Base-by-base conservation (phyloP, 2,797 vertebrate species). In the Brachyalestes nurse region DNA sequence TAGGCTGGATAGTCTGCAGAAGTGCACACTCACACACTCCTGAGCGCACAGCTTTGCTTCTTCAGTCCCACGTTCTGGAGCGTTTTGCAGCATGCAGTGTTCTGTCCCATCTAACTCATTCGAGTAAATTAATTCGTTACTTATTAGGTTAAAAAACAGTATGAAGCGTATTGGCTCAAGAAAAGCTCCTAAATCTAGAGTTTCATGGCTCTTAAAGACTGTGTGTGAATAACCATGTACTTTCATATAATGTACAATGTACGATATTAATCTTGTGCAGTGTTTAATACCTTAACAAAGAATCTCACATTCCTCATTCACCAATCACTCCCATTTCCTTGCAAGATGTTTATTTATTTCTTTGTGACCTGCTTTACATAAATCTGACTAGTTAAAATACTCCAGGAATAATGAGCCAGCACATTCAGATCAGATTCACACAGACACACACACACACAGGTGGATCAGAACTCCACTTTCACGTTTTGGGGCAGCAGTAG, bases 391-490 rank as follows among this genome's bases (percentile, higher is more conserved):
- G 65, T 10, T 69, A 23, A 72, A 58, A 21, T 60, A 38, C 34
- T 73, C 45, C 38, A 38, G 47, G 64, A 77, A 34, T 71, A 62
- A 62, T 73, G 61, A 69, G 61, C 70, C 25, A 58, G 55, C 62
- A 21, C 42, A 47, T 77, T 65, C 42, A 74, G 19, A 76, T 28
- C 28, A 28, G 28, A 28, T 28, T 28, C 49, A 79, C 61, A 40
- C 28, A 55, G 45, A 80, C 66, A 57, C 79, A 76, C 65, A 57
- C 76, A 73, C 62, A 84, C 66, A 80, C 57, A 6, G 53, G 51
- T 66, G 75, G 60, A 75, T 77, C 77, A 61, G 74, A n/a, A 72
- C 38, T 81, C 58, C 60, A 72, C 72, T 69, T 78, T 78, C 72
- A 72, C 64, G 69, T 77, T 85, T 80, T 77, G 19, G 45, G 75